Conservation (phyloP, 2,888 invertebrate species). For the Unio delphinus region DNA sequence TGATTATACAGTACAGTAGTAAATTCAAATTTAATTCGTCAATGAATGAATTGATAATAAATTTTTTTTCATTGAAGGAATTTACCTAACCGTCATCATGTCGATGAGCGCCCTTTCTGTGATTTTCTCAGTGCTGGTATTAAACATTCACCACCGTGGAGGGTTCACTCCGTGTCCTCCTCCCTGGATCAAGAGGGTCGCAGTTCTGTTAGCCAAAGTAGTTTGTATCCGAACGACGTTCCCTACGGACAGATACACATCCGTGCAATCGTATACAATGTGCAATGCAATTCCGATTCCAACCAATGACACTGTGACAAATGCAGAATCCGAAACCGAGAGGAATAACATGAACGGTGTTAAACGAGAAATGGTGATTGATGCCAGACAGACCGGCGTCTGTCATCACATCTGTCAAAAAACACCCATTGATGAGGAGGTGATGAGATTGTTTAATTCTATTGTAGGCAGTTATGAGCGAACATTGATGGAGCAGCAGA, state of each 20-base stretch:
- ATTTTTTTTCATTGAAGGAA: conserved; percentile 58
- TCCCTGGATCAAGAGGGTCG: conserved; percentile 55
- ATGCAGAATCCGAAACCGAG: conserved; percentile 10
- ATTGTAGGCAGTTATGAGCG: conserved; percentile 57
- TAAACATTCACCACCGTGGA: conserved; percentile 70
- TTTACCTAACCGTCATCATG: conserved; percentile 73
- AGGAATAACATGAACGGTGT: conserved; percentile 18
- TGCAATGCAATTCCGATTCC: not conserved
- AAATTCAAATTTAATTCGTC: too few relatives aligned
- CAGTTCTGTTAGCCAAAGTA: conserved; percentile 40
- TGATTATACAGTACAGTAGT: too few relatives aligned
- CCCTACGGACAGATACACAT: conserved; percentile 13
- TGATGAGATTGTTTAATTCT: conserved; percentile 56
- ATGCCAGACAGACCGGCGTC: too few relatives aligned
- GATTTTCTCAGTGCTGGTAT: conserved; percentile 71
- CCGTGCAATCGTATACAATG: not conserved
- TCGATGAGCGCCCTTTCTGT: conserved; percentile 71
- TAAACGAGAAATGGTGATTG: conserved; percentile 10
- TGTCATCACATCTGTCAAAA: conserved; percentile 1
- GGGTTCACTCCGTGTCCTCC: conserved; percentile 61
- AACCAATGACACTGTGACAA: not conserved
- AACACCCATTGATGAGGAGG: conserved; percentile 47
- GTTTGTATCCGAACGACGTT: conserved; percentile 47
- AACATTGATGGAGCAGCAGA: conserved; percentile 43
- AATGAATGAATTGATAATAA: not conserved